Evolutionary conservation across 1,140 invertebrate species (phyloP), one percentile per base, ranked within the genome.

Genomic region (Drosophila funebris): DNA sequence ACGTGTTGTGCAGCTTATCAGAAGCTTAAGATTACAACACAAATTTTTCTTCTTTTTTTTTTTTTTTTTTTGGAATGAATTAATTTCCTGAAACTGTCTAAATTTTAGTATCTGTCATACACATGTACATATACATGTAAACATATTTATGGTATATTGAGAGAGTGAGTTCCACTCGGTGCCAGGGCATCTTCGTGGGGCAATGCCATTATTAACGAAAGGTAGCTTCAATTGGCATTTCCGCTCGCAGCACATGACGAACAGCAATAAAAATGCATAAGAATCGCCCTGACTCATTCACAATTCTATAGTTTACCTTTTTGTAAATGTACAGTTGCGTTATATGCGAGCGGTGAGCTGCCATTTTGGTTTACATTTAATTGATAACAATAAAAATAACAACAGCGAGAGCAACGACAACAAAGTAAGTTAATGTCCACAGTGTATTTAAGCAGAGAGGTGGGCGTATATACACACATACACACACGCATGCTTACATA

Each of bases 151-250:
- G 60, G 41, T 3, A 27, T 29, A 57, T 58, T 58, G 16, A 39
- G 27, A 39, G 53, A 18, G 44, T 67, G 48, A 61, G 64, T 67
- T 71, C 48, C 62, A 61, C 48, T 50, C 43, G 43, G 33, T 62
- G 62, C 36, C 48, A 37, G 50, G 41, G 43, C 77, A 78, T 84
- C 81, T 84, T 84, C 57, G 48, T 84, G 76, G 68, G 62, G 60
- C 56, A 31, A 41, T 76, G 27, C 44, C 54, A 73, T 77, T 87
- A 85, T 85, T 88, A 88, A 71, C 68, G 31, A 64, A 85, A 85
- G 82, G 82, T 85, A 85, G 82, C 83, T 78, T 87, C 82, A 85
- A 85, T 85, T 85, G 82, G 78, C 75, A 82, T 76, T 85, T 85
- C 82, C 82, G 82, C 43, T 83, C 48, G 29, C 53, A 37, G 58